Base-by-base conservation (phyloP, 2,888 invertebrate genomes). In the Cephus runcator region DNA sequence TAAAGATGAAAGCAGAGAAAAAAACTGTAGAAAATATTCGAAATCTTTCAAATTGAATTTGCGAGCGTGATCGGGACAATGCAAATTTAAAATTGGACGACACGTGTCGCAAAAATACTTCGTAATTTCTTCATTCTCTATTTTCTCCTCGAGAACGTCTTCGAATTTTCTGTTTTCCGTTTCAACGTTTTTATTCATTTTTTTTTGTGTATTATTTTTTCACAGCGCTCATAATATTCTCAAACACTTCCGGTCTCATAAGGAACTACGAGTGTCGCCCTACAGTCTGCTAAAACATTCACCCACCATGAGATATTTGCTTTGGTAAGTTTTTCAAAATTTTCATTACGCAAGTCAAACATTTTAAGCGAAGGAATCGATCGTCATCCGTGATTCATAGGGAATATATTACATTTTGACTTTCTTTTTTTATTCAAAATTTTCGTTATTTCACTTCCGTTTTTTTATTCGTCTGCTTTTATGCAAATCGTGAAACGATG, bases 251-350 rank as follows among this genome's bases (percentile, higher is more conserved):
- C 85, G 86, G 77, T 83, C 84, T 34, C 89, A 89, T 82, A 84
- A 88, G 11, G 87, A 89, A 36, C 89, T 92, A 68, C 84, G 82
- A 73, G 90, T 92, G 34, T 83, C 86, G 4, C 87, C 89, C 69
- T 92, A 92, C 84, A 91, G 85, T 77, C 83, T 87, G n/a, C 87
- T 91, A 85, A 89, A 85, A 79, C 92, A 92, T 83, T 90, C 90
- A 4, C 84, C 83, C 3, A 78, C 85, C 9, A 83, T 87, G n/a
- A 86, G 87, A 79, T 81, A 88, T 31, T 76, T 88, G 68, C 74
- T 92, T 30, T 92, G 90, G 91, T 91, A 82, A 79, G 86, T 82
- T 34, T 73, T 71, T 71, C 6, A 6, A 2, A 56, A 56, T 23
- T 23, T 56, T 23, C 1, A 23, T 56, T 9, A 56, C 23, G 56